Evolutionary conservation across 2,797 vertebrate genomes (phyloP), one percentile per base, ranked within the genome.

Genomic region (Cheirogaleus major): DNA sequence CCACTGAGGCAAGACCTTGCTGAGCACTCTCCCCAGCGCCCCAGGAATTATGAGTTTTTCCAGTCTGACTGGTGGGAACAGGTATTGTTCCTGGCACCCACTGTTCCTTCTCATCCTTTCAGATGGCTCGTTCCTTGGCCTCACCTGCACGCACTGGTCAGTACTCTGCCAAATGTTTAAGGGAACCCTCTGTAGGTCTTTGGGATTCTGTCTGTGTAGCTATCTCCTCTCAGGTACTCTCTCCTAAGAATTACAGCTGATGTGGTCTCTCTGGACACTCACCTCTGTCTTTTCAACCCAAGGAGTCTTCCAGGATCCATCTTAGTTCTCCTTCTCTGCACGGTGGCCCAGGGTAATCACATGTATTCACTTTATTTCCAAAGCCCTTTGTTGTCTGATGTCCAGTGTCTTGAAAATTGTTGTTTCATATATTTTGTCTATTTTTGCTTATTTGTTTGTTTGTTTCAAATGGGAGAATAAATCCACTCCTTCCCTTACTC

Each of bases 391-490:
- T 20, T 92, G 32, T 43, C 14, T 43, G 15, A 35, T 41, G 15
- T 76, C 45, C 75, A 86, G 55, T 12, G 25, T 89, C 93, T 65
- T 87, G 59, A 41, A 88, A 88, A 69, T 13, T 38, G 18, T 65
- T 50, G 32, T 79, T 78, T 45, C 32, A 23, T 48, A 6, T 61
- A 32, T 25, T 41, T n/a, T 75, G 30, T 48, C 70, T 72, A 45
- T 5, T 72, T 87, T 76, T 32, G 35, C 48, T 70, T 70, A 6
- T 30, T 59, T 48, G 41, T 67, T 45, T 79, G 22, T 93, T 78
- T 97, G 73, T 80, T 85, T 87, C 27, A 32, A 86, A 79, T 63
- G 27, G 22, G 48, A 95, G 35, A 15, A 52, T 78, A 85, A 95
- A 67, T 61, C 2, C 1, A 30, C 45, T 48, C 14, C 27, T 45